These are phyloP conservation scores for Diplodus sargus DNA, from an alignment of 2,797 vertebrate species.

Conservation along the genomic window DNA sequence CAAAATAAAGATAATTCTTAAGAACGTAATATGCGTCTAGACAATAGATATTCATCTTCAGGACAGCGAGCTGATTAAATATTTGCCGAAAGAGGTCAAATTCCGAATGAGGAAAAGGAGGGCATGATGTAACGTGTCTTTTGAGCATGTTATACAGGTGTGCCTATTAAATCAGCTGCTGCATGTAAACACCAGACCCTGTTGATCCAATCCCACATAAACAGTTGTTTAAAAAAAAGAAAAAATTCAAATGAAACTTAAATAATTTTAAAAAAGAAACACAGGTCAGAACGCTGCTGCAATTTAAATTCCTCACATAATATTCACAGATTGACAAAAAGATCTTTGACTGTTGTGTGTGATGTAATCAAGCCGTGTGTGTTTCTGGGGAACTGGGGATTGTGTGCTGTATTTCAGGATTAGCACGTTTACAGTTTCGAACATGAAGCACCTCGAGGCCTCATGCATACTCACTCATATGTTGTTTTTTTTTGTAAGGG, in stretches of 20 bases:
- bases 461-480: slow-evolving; percentile 40
- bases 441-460: slow-evolving; percentile 49
- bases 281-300: background rate
- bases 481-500: slow-evolving; percentile 29
- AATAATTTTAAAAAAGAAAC: background rate
- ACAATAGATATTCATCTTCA: no score
- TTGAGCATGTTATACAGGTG: no score
- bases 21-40: no score
- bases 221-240: background rate
- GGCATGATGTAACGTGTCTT: no score
- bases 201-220: no score
- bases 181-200: no score
- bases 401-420: slow-evolving; percentile 46
- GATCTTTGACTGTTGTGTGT: slow-evolving; percentile 1
- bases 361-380: slow-evolving; percentile 28
- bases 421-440: slow-evolving; percentile 60
- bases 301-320: background rate
- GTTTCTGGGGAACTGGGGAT: slow-evolving; percentile 35
- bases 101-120: no score
- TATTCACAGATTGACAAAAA: slow-evolving; percentile 8
- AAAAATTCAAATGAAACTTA: background rate
- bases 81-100: no score
- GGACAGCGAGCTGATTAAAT: no score
- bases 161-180: no score
- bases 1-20: no score